Evolutionary conservation across 2,888 invertebrate species (phyloP), one percentile per base, ranked within the genome.

Genomic region (Epirrhoe tristata): DNA sequence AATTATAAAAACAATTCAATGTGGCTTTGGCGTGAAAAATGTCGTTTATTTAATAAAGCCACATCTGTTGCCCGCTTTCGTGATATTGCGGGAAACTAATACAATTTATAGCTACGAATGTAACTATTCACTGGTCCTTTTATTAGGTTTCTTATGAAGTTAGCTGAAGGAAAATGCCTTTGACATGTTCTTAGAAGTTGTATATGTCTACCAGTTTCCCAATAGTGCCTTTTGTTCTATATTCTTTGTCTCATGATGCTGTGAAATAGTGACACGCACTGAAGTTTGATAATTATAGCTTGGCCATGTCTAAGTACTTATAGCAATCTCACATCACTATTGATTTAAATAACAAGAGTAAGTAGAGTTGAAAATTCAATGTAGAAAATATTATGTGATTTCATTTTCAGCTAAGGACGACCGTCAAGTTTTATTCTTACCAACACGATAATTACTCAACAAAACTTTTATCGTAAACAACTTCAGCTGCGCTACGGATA

Each of bases 41-140:
- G 53, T 69, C 73, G 63, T 53, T 77, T 77, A 77, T 77, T 77
- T 75, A 77, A 77, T 80, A 80, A 75, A 67, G 71, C 69, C 74
- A 72, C 81, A 75, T 79, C 77, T 79, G 80, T 62, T 71, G 62
- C 69, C 17, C 34, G 67, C 58, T 71, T 66, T 68, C 71, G 63
- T 69, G 71, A 69, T 72, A 71, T 74, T 71, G 73, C 63, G 71
- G 63, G 53, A 68, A 63, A 72, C 67, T 80, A 78, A 79, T 75
- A 67, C 68, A 75, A 76, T 80, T 78, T 74, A 64, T 64, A 64
- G 31, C 46, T 17, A 16, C 58, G 16, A 68, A 31, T 61, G 64
- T 63, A 43, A 39, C 58, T 53, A 52, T 60, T 64, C 58, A 48
- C 51, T 43, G 46, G 58, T 31, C 6, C 36, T 57, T 64, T 68